Percentiles rank a stretch among this genome's conserved stretches.
Conservation (phyloP, 1,140 invertebrate species). For the Drosophila pseudoananassae region DNA sequence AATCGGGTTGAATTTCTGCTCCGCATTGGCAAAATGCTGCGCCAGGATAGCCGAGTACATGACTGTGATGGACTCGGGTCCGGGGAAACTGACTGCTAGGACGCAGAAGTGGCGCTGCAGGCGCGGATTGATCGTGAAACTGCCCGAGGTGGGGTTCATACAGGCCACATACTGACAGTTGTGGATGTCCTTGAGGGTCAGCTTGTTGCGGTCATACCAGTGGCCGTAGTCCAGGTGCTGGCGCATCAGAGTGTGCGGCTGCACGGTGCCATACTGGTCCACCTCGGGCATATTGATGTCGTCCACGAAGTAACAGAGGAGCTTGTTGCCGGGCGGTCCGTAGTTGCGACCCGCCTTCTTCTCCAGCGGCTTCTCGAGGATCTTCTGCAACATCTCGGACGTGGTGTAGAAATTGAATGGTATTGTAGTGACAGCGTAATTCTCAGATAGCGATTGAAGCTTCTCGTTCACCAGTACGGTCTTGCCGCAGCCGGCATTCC, state of each 20-base stretch:
- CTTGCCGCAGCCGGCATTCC: slow-evolving; percentile 95
- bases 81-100: slow-evolving; percentile 96
- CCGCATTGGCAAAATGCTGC: slow-evolving; percentile 93
- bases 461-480: slow-evolving; percentile 95
- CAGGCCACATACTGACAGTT: slow-evolving; percentile 98
- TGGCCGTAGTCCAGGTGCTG: slow-evolving; percentile 98
- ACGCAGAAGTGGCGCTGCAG: slow-evolving; percentile 97
- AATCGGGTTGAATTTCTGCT: slow-evolving; percentile 90
- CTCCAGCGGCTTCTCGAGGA: slow-evolving; percentile 97
- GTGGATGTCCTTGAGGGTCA: slow-evolving; percentile 97
- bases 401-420: slow-evolving; percentile 99
- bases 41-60: slow-evolving; percentile 95
- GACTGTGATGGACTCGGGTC: slow-evolving; percentile 91
- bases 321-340: slow-evolving; percentile 97
- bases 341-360: slow-evolving; percentile 98
- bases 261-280: slow-evolving; percentile 96
- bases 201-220: slow-evolving; percentile 96
- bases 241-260: slow-evolving; percentile 97
- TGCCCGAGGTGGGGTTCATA: slow-evolving; percentile 99
- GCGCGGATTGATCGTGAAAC: slow-evolving; percentile 97
- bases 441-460: slow-evolving; percentile 91
- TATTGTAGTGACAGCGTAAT: slow-evolving; percentile 94
- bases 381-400: slow-evolving; percentile 97
- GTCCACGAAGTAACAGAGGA: slow-evolving; percentile 98
- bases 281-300: slow-evolving; percentile 99